Evolutionary conservation across 2,888 invertebrate genomes (phyloP).

Genomic region (Halictus quadricinctus): DNA sequence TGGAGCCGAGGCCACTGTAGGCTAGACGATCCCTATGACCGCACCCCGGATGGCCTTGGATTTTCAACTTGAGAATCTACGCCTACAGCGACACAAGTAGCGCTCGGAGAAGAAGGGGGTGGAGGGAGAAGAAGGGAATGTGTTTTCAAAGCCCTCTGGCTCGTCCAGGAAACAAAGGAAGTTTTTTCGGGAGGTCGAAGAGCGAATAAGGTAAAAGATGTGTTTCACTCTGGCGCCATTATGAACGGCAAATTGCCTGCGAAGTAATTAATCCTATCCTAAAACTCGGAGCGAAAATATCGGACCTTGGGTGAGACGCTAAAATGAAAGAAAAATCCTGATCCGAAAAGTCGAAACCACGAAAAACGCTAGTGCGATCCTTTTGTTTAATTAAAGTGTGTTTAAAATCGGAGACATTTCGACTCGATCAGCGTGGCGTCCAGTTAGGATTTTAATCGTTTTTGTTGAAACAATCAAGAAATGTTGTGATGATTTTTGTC

Average conservation of each 20-base stretch:
- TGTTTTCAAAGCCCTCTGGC: conserved; percentile 42
- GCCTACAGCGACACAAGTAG: conserved; percentile 54
- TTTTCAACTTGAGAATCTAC: conserved; percentile 50
- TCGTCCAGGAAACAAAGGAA: conserved; percentile 37
- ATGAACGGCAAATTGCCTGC: conserved; percentile 32
- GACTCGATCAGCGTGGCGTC: background rate
- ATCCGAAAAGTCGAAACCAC: background rate
- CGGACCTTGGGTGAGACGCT: background rate
- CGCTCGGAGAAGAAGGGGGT: conserved; percentile 12
- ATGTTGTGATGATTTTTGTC: background rate
- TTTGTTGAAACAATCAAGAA: background rate
- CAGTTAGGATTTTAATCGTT: background rate
- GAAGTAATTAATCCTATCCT: conserved; percentile 34
- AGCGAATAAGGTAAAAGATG: conserved; percentile 32
- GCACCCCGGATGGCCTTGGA: conserved; percentile 69
- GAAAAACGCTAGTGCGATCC: background rate
- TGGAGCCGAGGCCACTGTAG: conserved; percentile 25
- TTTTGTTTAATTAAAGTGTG: background rate
- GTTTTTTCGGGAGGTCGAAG: conserved; percentile 37
- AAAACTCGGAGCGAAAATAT: background rate
- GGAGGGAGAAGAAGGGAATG: conserved; percentile 17
- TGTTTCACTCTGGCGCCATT: conserved; percentile 28
- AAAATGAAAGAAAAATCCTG: background rate
- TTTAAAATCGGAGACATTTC: background rate
- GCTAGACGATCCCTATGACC: conserved; percentile 79